Evolutionary conservation across 2,113 vertebrate species (phyloP), one percentile per base, ranked within the genome.

Genomic region (Lepus americanus): DNA sequence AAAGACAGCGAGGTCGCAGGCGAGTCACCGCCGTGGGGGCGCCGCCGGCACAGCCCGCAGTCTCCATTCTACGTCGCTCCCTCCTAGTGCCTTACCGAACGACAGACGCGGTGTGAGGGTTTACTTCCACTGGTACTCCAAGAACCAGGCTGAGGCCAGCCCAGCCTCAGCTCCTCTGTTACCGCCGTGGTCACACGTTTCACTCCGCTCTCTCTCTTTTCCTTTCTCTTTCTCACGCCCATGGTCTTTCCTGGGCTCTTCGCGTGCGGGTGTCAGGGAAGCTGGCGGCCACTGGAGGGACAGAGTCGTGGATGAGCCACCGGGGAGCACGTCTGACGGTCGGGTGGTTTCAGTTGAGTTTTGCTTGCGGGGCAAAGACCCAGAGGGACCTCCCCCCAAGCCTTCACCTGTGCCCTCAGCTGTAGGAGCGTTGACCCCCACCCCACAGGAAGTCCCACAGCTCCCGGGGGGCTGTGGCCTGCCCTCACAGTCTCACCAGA

Each of bases 11-110:
- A 98, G 98, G 98, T 98, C 98, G 98, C 98, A 99, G 99, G 99
- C 99, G 98, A 99, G 99, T 99, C 98, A 98, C 97, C 98, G 98
- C 98, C 97, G 98, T 98, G 98, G 99, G 98, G 99, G 98, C 98
- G 97, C 98, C 98, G 98, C 98, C 97, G 96, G 98, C 97, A 95
- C 96, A 96, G 97, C 98, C 98, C 98, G 98, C 98, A 96, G 98
- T 98, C 98, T 98, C 99, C 98, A 98, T 98, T 98, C 98, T 98
- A 98, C 99, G 98, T 99, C 98, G 98, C 99, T 99, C 99, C 99
- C 99, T 99, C 97, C 99, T 99, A 99, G 99, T 99, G 99, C 99
- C 99, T 99, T 99, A 99, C 99, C 98, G 96, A 99, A 98, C 98
- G 98, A 98, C 98, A 98, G 97, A 98, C 61, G 98, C 98, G 95